Evolutionary conservation across 2,113 vertebrate species (phyloP), one percentile per base, ranked within the genome.

Genomic region (Melanocharis versteri): DNA sequence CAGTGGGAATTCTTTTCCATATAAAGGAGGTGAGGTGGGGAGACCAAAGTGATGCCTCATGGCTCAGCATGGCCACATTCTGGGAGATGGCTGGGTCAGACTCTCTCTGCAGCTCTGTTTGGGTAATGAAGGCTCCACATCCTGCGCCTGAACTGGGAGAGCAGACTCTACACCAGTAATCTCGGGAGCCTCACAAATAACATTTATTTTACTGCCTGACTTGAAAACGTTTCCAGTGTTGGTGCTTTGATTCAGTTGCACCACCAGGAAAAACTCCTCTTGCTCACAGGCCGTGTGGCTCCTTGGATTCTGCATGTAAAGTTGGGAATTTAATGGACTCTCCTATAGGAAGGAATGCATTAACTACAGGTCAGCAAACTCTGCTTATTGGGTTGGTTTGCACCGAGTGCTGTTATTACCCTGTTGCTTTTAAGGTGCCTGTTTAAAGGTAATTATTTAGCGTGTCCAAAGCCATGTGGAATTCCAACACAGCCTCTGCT

Each of bases 331-430:
- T 80, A 62, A 75, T 70, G 76, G 76, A 58, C 71, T 83, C 84
- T 79, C 75, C 83, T 73, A 22, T 69, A 78, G 31, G 87, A 89
- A 96, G 64, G 95, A 95, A 96, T 93, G 92, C 64, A 51, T 83
- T 93, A 96, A 96, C 62, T 94, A 94, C 85, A 95, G 92, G 93
- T 90, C 92, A 96, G 85, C 90, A 88, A 83, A 73, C 87, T 85
- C 90, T 94, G 82, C 3, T 88, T 92, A 60, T 88, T 93, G 93
- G 61, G 75, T 73, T 92, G 88, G 16, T 91, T 86, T 66, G 73
- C 15, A 60, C 0, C 1, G 4, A 91, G 82, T 60, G 85, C 87
- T 94, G 4, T 96, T 92, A 96, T 95, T 95, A 97, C 69, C 56
- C 60, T 56, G 79, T 9, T 91, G 75, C 83, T 95, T 95, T 94